Percentiles rank a stretch among this genome's conserved stretches.
These are phyloP conservation scores for Cettia cetti DNA, from an alignment of 2,113 vertebrate genomes.

Conservation along the genomic window DNA sequence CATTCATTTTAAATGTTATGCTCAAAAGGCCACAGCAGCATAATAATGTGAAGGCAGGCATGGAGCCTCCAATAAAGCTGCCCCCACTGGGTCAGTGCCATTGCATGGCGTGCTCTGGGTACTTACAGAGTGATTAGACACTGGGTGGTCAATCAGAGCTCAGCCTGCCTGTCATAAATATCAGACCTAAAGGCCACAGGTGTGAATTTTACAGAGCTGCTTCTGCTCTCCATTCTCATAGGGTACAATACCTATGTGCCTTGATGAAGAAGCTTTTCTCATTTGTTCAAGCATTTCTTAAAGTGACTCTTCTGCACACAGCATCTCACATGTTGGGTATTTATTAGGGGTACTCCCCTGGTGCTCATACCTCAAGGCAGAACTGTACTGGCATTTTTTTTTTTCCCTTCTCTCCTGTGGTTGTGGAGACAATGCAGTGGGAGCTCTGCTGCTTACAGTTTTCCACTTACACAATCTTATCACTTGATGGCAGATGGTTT, in stretches of 20 bases:
- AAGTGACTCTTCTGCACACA: not conserved
- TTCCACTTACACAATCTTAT: constrained; percentile 36
- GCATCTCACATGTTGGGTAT: not conserved
- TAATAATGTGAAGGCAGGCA: constrained; percentile 58
- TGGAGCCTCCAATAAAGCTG: constrained; percentile 55
- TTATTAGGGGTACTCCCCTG: not conserved
- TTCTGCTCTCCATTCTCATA: not conserved
- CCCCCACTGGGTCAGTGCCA: constrained; percentile 58
- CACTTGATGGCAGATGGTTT: constrained; percentile 65
- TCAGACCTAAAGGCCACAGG: constrained; percentile 35
- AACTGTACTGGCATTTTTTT: not conserved
- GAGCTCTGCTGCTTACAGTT: constrained; percentile 36
- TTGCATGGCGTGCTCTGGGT: constrained; percentile 42
- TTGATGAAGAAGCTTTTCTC: not conserved
- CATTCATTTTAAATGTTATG: constrained; percentile 60
- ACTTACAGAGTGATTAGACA: constrained; percentile 69
- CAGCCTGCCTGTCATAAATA: constrained; percentile 39
- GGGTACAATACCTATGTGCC: not conserved
- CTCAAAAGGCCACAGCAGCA: constrained; percentile 39
- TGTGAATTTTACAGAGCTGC: constrained; percentile 23
- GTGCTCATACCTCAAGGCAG: constrained; percentile 18
- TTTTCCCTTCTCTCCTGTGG: constrained; percentile 7
- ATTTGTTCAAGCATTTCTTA: not conserved
- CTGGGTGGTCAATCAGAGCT: constrained; percentile 63
- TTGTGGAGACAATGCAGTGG: constrained; percentile 49